Base-by-base conservation (phyloP, 2,113 vertebrate species). In the Hirundichthys speculiger region DNA sequence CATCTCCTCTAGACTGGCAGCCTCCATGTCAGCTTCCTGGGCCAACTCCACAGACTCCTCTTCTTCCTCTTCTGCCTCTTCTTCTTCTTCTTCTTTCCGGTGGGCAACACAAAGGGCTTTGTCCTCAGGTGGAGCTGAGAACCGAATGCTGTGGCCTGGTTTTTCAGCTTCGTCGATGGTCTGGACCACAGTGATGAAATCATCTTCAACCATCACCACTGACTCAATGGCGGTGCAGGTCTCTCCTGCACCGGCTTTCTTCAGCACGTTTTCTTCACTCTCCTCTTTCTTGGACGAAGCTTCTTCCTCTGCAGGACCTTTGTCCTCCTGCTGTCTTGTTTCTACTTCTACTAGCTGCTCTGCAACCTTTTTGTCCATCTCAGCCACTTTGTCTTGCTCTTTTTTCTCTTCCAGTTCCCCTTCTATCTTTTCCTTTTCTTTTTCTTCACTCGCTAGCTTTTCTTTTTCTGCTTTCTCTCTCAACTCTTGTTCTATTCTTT, bases 171-270 rank as follows among this genome's bases (percentile, higher is more conserved):
- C 94, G 42, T 99, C 96, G 0, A 97, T 96, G 2, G 96, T 97
- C 86, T 99, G 98, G 64, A 99, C 96, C 21, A 99, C 95, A 0
- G 96, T 97, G 85, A 99, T 99, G 19, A 99, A 98, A 78, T 99
- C 98, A 14, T 99, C 98, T 76, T 99, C 96, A 1, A 99, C 96
- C 2, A 95, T 99, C 60, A 99, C 96, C 30, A 99, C 94, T 0
- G 98, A 99, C 51, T 99, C 98, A 16, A 99, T 97, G 59, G 94
- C 91, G 38, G 95, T 95, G 45, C 92, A 93, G 76, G 92, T 82
- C 77, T 85, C 96, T 71, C 78, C 82, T 65, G 79, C 85, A 14
- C 80, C 77, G 58, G 53, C 91, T 84, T 61, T 82, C 58, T 73
- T 76, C 14, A 73, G 27, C 41, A 38, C 22, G 0, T 80, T 55